phyloP scores from a whole-genome alignment of 2,113 vertebrate genomes.

The Calypte anna region DNA sequence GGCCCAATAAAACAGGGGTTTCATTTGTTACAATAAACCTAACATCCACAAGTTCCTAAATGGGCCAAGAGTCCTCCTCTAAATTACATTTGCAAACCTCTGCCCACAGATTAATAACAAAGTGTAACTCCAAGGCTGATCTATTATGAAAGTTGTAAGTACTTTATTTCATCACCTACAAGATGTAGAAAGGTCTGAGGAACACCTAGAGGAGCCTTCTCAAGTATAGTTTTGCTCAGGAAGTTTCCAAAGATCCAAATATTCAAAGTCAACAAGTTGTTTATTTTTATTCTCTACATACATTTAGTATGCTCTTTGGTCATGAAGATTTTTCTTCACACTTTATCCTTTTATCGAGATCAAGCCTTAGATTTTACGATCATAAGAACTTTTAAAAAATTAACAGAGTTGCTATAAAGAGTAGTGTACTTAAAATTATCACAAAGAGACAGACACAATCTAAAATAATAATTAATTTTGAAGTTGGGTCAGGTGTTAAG shows the following conservation, averaged over 20 bases:
- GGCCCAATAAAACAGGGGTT: not conserved
- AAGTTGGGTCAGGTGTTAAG: not conserved
- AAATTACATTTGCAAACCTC: not conserved
- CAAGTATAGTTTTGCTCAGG: not conserved
- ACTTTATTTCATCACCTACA: not conserved
- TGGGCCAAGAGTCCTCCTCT: not conserved
- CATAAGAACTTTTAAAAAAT: not conserved
- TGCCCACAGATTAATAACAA: not conserved
- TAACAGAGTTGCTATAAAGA: not conserved
- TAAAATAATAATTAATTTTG: not conserved
- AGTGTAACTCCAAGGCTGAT: not conserved
- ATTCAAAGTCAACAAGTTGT: not conserved
- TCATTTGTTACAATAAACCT: not conserved
- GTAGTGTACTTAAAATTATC: not conserved
- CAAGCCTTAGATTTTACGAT: not conserved
- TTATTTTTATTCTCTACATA: not conserved
- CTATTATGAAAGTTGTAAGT: not conserved
- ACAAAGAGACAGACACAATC: not conserved
- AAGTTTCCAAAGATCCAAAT: not conserved
- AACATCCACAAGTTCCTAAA: not conserved
- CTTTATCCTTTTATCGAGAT: not conserved
- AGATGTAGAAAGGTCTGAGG: not conserved
- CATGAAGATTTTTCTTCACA: not conserved
- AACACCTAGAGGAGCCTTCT: not conserved
- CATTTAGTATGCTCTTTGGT: not conserved